phyloP scores from a whole-genome alignment of 30 jellyfish, hydroid and myxozoan genomes.

The Morbakka virulenta region DNA sequence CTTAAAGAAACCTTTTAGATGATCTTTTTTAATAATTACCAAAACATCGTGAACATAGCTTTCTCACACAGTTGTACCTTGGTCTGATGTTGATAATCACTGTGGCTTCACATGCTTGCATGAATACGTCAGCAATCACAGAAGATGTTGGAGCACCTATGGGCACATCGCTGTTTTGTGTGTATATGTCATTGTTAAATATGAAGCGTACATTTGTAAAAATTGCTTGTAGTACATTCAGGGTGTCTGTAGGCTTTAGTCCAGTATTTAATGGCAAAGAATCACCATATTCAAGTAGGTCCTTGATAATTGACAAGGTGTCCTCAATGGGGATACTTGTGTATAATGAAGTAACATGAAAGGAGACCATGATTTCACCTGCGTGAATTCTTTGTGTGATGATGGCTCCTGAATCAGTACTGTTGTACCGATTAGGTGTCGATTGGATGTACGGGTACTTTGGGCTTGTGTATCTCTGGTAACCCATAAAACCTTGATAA shows the following conservation, averaged over 20 bases:
- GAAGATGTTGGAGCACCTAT: neutral
- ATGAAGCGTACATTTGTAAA: neutral
- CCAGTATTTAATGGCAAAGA: neutral
- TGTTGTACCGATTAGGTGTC: too few species aligned
- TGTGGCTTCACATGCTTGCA: too few species aligned
- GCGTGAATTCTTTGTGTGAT: too few species aligned
- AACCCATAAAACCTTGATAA: too few species aligned
- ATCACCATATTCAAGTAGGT: neutral
- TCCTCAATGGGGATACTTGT: neutral
- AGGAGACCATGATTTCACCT: neutral
- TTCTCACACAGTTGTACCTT: too few species aligned
- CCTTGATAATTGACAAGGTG: neutral
- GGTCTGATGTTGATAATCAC: too few species aligned
- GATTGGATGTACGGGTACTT: too few species aligned
- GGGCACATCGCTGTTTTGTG: neutral
- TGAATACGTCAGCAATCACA: neutral
- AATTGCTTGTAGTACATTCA: neutral
- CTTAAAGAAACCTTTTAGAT: too few species aligned
- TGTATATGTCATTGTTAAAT: neutral
- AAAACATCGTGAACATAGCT: too few species aligned
- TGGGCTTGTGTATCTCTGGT: too few species aligned
- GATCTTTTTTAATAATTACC: too few species aligned
- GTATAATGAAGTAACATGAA: neutral
- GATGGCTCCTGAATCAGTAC: too few species aligned
- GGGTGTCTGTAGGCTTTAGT: neutral